phyloP scores from a whole-genome alignment of 2,888 invertebrate genomes.

The Asteroscopus sphinx region DNA sequence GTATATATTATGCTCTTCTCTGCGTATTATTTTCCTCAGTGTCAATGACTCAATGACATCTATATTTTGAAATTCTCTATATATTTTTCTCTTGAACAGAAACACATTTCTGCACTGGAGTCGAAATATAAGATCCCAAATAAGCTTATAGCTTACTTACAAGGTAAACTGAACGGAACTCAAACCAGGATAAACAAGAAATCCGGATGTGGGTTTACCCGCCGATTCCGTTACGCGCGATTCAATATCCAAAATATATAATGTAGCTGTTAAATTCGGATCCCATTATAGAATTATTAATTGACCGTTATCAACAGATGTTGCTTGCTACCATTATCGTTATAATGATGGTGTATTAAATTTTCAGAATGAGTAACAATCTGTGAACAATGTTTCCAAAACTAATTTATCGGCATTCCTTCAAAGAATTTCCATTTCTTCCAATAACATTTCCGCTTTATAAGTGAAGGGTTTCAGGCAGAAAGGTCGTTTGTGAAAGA shows the following conservation, averaged over 20 bases:
- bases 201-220: conserved; percentile 30
- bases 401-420: background rate
- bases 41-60: no score
- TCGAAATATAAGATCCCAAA: background rate
- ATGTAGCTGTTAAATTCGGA: conserved; percentile 39
- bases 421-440: no score
- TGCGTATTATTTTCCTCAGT: no score
- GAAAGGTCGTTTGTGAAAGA: no score
- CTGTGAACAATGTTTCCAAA: conserved; percentile 13
- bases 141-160: conserved; percentile 19
- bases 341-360: conserved; percentile 37
- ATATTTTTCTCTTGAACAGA: no score
- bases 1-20: no score
- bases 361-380: conserved; percentile 22
- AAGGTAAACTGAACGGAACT: conserved; percentile 22
- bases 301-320: conserved; percentile 52
- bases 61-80: no score
- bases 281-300: conserved; percentile 51
- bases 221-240: conserved; percentile 11
- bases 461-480: no score
- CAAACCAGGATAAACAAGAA: conserved; percentile 31
- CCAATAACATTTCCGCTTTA: no score
- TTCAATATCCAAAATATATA: conserved; percentile 38
- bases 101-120: no score
- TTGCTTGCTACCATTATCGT: conserved; percentile 36